phyloP scores from a whole-genome alignment of 2,888 invertebrate genomes.

The Tolmerus cingulatus region DNA sequence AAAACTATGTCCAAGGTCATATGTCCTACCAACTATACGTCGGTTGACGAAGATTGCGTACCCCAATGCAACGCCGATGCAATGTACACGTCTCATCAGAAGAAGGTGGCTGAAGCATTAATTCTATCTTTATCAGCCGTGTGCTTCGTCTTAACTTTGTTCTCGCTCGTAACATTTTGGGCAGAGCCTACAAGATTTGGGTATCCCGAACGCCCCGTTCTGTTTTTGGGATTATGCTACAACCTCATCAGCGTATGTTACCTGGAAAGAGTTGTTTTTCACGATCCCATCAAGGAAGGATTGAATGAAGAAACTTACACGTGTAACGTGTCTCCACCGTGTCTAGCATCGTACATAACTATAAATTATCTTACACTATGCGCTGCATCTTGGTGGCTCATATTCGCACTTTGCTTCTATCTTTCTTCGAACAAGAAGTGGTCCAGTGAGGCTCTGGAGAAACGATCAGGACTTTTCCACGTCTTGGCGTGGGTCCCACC shows the following conservation, averaged over 20 bases:
- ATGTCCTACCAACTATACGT: conserved; percentile 70
- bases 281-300: conserved; percentile 58
- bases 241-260: conserved; percentile 81
- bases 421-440: conserved; percentile 90
- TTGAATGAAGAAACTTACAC: conserved; percentile 54
- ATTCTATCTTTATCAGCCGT: conserved; percentile 80
- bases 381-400: conserved; percentile 86
- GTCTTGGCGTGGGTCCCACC: conserved; percentile 89
- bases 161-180: conserved; percentile 85
- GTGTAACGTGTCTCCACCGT: conserved; percentile 68
- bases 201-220: conserved; percentile 91
- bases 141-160: conserved; percentile 81
- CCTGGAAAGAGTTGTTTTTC: conserved; percentile 71
- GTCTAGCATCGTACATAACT: conserved; percentile 77
- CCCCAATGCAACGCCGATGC: conserved; percentile 74
- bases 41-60: conserved; percentile 67
- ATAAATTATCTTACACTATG: conserved; percentile 83
- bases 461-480: conserved; percentile 85
- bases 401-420: conserved; percentile 89
- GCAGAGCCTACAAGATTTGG: conserved; percentile 88
- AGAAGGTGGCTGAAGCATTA: conserved; percentile 76
- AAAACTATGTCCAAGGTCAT: conserved; percentile 55
- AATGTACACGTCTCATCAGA: conserved; percentile 72
- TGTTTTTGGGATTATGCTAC: conserved; percentile 89
- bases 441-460: conserved; percentile 91